Evolutionary conservation across 2,797 vertebrate genomes (phyloP), one percentile per base, ranked within the genome.

Genomic region (Rhinophrynus dorsalis): DNA sequence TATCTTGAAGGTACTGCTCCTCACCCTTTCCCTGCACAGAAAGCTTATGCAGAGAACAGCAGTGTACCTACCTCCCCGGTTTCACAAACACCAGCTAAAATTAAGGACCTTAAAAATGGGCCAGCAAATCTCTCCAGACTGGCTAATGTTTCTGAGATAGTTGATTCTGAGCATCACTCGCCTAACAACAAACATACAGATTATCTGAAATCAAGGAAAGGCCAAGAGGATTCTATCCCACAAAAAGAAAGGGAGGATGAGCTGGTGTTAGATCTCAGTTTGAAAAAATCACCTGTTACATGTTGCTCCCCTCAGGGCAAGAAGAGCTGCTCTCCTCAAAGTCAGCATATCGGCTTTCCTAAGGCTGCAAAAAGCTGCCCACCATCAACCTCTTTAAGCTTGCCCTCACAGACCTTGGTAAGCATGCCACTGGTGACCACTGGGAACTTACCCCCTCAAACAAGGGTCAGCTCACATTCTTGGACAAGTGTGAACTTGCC

Each of bases 251-350:
- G 0, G 2, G 54, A 78, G 15, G 82, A n/a, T n/a, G n/a, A 83
- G 2, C 4, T 21, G 0, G 86, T 27, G 1, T 71, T 88, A 74
- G 86, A 90, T 58, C 72, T 87, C 62, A 88, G 86, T 75, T 75
- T 92, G 67, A 92, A 90, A 79, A 92, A 86, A 30, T 26, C 61
- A 67, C 0, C 0, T 26, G 11, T 11, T 1, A 3, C 70, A 79
- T 54, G 5, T 6, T 0, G 2, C 3, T 13, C 27, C 68, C 2
- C 42, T 15, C 44, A 33, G 47, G 24, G 11, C 24, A 42, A 50
- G 20, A 6, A 32, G 8, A 4, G 1, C 52, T 20, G 52, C 52
- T 23, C 54, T 15, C 13, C 15, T 3, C 20, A 55, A 30, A 6
- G 6, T 47, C 38, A 10, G 21, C 10, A 18, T 13, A 37, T 13